phyloP scores from a whole-genome alignment of 2,888 invertebrate species.

The Drosophila bunnanda region DNA sequence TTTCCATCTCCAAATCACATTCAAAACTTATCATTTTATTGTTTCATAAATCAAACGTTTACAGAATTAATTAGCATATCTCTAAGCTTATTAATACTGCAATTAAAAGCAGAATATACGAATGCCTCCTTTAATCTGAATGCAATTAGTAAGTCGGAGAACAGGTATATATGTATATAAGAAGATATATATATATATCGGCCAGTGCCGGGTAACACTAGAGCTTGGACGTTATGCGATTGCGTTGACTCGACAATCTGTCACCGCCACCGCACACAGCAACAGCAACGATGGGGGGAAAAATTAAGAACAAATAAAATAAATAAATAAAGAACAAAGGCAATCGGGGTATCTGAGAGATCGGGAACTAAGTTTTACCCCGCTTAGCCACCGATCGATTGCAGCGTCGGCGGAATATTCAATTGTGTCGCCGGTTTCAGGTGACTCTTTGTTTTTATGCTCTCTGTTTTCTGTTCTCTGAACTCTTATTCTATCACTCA shows the following conservation, averaged over 20 bases:
- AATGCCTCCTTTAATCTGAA: not conserved
- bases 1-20: not conserved
- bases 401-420: conserved; percentile 42
- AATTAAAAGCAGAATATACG: conserved; percentile 11
- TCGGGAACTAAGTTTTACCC: conserved; percentile 16
- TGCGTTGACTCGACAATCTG: conserved; percentile 21
- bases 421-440: conserved; percentile 18
- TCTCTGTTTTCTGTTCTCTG: conserved; percentile 13
- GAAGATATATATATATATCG: conserved; percentile 5
- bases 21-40: not conserved
- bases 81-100: not conserved
- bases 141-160: conserved; percentile 3
- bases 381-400: conserved; percentile 34
- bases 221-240: not conserved
- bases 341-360: conserved; percentile 10
- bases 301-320: conserved; percentile 18
- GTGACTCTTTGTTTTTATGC: conserved; percentile 17
- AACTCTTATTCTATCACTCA: not conserved
- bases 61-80: not conserved
- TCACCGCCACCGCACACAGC: conserved; percentile 15
- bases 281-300: not conserved
- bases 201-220: not conserved
- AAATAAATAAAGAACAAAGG: conserved; percentile 19
- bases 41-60: not conserved
- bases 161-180: conserved; percentile 8